Base-by-base conservation (phyloP, 2,888 invertebrate species). In the Pandemis cinnamomeana region DNA sequence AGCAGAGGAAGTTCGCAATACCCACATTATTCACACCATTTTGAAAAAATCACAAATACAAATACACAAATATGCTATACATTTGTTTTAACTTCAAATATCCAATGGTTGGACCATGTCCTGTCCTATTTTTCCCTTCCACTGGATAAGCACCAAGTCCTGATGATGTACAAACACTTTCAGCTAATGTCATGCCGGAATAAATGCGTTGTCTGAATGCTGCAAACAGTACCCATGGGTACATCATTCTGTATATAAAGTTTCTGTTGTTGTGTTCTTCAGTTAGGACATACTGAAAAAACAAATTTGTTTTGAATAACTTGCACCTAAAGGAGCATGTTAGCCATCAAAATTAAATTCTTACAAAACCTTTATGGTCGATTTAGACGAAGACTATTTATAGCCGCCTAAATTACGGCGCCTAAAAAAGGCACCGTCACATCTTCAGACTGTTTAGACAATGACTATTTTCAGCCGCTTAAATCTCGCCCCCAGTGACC, bases 141-240 rank as follows among this genome's bases (percentile, higher is more conserved):
- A 94, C 94, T 0, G 99, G 99, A 90, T 99, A 99, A 0, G 98
- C 98, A 2, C 99, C 99, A 13, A 99, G 93, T 0, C 98, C 98
- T 2, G 98, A 97, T 88, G 97, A 96, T 15, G 98, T 97, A 84
- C 99, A 99, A n/a, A 98, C 97, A 87, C 97, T 97, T 90, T 99
- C 99, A 0, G 99, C 97, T 71, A 99, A 88, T 0, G 97, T 96
- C 95, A 99, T 96, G 0, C 99, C 99, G 13, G 96, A 95, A 87
- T 98, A 99, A 79, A 99, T 97, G 69, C 99, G 95, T 92, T 97
- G 96, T 7, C 99, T 96, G 90, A 99, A 99, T 71, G 96, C 96
- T 66, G 97, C 96, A 87, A 99, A 99, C 75, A 97, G 95, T 0
- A 97, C 97, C 94, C 97, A 97, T 78, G 98, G 97, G 87, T 98